Evolutionary conservation across 2,888 invertebrate species (phyloP).

Genomic region (Plagodis dolabraria): DNA sequence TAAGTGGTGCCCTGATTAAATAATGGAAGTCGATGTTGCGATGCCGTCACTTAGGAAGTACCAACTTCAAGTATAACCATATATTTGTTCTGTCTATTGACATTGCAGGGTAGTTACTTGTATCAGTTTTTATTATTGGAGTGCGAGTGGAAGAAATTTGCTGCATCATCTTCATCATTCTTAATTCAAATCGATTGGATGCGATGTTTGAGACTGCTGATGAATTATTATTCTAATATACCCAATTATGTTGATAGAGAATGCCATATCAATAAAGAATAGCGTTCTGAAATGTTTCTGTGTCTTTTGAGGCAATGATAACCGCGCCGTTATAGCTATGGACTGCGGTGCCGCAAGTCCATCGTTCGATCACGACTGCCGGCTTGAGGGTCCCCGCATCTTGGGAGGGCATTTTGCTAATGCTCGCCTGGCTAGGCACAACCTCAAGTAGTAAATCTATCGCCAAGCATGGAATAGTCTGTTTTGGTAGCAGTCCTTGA

Average conservation of each 20-base stretch:
- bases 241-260: slow-evolving; percentile 10
- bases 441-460: too few relatives aligned
- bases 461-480: too few relatives aligned
- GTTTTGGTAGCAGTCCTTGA: too few relatives aligned
- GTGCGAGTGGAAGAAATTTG: slow-evolving; percentile 9
- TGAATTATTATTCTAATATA: slow-evolving; percentile 17
- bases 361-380: too few relatives aligned
- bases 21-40: slow-evolving; percentile 50
- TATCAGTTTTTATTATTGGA: slow-evolving; percentile 11
- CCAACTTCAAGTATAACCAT: too few relatives aligned
- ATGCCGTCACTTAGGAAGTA: slow-evolving; percentile 38
- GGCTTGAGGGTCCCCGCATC: too few relatives aligned
- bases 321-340: too few relatives aligned
- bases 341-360: too few relatives aligned
- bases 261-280: slow-evolving; percentile 23
- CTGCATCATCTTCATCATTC: slow-evolving; percentile 27
- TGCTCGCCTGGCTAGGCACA: too few relatives aligned
- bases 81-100: slow-evolving; percentile 35
- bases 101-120: slow-evolving; percentile 3
- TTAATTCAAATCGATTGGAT: slow-evolving; percentile 21
- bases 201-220: slow-evolving; percentile 10
- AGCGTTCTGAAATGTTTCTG: not conserved
- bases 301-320: too few relatives aligned
- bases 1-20: slow-evolving; percentile 59
- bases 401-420: too few relatives aligned